Evolutionary conservation across 2,797 vertebrate genomes (phyloP).

Genomic region (Antrozous pallidus): DNA sequence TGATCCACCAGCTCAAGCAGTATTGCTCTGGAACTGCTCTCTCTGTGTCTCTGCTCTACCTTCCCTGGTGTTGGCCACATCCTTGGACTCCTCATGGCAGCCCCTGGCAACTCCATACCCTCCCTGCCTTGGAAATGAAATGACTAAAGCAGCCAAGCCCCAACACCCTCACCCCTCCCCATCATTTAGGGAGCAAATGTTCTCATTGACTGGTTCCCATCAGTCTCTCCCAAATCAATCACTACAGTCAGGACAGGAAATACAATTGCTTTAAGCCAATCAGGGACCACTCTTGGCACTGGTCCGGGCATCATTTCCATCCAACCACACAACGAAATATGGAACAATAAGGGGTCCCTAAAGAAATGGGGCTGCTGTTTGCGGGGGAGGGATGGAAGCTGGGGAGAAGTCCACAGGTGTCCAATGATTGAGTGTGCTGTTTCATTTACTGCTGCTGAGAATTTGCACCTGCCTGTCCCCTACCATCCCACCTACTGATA

Average conservation of each 20-base stretch:
- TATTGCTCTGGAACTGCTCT: not conserved
- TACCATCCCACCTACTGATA: not conserved
- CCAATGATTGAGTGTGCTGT: not conserved
- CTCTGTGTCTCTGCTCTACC: not conserved
- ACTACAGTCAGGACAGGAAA: not conserved
- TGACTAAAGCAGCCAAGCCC: not conserved
- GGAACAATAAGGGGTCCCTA: not conserved
- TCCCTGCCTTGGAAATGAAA: not conserved
- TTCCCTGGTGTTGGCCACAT: not conserved
- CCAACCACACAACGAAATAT: not conserved
- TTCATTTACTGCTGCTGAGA: not conserved
- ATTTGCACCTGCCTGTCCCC: not conserved
- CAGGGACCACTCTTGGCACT: not conserved
- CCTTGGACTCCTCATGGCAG: not conserved
- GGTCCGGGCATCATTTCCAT: not conserved
- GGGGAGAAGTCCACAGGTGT: not conserved
- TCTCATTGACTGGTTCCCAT: not conserved
- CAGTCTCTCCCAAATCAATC: not conserved
- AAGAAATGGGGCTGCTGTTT: not conserved
- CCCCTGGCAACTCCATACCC: not conserved
- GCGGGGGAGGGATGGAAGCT: not conserved
- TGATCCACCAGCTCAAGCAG: not conserved
- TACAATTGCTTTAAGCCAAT: not conserved
- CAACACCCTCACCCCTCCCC: not conserved
- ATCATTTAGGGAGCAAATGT: not conserved